Percentiles rank a stretch among this genome's conserved stretches.
These are phyloP conservation scores for Xylota segnis DNA, from an alignment of 2,888 invertebrate species.

Conservation along the genomic window DNA sequence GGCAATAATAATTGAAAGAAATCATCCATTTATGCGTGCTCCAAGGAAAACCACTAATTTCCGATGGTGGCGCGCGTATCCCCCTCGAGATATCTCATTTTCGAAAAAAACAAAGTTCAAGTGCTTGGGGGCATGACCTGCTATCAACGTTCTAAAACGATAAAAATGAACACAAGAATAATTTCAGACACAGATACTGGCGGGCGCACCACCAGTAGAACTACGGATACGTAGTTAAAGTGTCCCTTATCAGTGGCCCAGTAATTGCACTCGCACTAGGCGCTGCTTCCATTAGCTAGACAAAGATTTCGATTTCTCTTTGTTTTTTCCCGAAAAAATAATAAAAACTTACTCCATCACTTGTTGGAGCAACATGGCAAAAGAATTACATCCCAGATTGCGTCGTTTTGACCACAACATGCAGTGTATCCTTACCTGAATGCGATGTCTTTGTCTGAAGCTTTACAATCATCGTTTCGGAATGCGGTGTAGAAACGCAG, in stretches of 20 bases:
- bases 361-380: not conserved
- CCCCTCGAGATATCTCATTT: slow-evolving; percentile 60
- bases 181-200: slow-evolving; percentile 34
- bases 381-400: not conserved
- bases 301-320: slow-evolving; percentile 12
- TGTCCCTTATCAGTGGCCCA: slow-evolving; percentile 62
- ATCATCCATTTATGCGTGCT: slow-evolving; percentile 59
- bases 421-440: slow-evolving; percentile 8
- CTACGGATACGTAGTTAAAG: slow-evolving; percentile 1
- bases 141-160: slow-evolving; percentile 62
- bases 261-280: slow-evolving; percentile 39
- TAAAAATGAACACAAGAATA: slow-evolving; percentile 55
- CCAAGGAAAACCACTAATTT: slow-evolving; percentile 66
- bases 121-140: slow-evolving; percentile 72
- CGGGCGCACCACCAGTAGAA: slow-evolving; percentile 8
- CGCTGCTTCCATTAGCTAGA: slow-evolving; percentile 36
- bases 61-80: slow-evolving; percentile 44
- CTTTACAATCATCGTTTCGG: slow-evolving; percentile 61
- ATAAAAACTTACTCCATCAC: slow-evolving; percentile 2
- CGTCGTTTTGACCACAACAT: slow-evolving; percentile 1
- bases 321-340: not conserved
- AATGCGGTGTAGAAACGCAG: slow-evolving; percentile 60
- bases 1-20: slow-evolving; percentile 56
- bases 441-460: slow-evolving; percentile 55
- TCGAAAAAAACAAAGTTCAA: slow-evolving; percentile 54